phyloP scores from a whole-genome alignment of 1,140 invertebrate species.

The Lanistes nyassanus region DNA sequence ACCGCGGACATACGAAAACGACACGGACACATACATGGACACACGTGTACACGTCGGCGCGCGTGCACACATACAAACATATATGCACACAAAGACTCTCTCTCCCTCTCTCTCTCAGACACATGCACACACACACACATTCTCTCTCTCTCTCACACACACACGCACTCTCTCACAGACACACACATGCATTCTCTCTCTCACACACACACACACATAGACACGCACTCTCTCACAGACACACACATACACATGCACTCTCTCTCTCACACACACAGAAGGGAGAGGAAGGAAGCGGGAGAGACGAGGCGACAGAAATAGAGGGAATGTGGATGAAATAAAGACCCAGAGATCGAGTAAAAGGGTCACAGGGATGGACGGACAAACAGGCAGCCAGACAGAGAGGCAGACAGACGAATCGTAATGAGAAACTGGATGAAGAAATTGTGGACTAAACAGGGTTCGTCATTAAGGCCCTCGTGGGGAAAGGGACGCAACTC shows the following conservation, averaged over 20 bases:
- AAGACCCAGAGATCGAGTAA: constrained; percentile 18
- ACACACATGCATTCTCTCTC: no score
- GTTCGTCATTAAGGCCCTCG: background rate
- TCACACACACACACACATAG: no score
- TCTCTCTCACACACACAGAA: no score
- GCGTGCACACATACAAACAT: background rate
- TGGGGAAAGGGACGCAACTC: constrained; percentile 21
- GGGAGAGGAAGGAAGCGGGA: no score
- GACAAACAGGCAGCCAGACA: no score
- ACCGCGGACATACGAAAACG: no score
- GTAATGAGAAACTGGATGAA: no score
- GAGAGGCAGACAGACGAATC: background rate
- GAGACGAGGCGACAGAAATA: background rate
- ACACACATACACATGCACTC: no score
- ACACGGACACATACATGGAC: background rate
- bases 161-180: no score
- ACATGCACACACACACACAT: background rate
- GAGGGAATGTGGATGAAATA: constrained; percentile 23
- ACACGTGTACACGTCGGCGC: background rate
- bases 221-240: no score
- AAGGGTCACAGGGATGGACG: background rate
- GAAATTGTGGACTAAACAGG: background rate
- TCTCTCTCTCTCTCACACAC: no score
- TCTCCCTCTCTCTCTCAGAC: background rate
- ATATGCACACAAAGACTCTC: background rate